Evolutionary conservation across 2,113 vertebrate species (phyloP), one percentile per base, ranked within the genome.

Genomic region (Elephantulus edwardii): DNA sequence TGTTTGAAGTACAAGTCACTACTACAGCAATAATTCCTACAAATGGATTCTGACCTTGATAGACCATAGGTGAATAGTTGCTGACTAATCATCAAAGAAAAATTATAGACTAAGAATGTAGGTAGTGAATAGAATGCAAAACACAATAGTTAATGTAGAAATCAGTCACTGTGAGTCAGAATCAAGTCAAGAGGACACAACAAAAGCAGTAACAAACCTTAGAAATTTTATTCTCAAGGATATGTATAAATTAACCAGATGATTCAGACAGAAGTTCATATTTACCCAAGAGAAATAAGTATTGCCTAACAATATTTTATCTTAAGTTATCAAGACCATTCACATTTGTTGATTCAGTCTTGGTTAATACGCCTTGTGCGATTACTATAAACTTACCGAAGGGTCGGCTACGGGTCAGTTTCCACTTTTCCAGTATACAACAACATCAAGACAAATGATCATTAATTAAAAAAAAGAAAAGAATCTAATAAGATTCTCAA

Each of bases 1-100:
- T 52, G 24, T 38, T 26, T 1, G 2, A 48, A 1, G 5, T 2
- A 12, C 40, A 58, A 66, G 28, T 1, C 2, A 44, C 40, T 11
- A 28, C 40, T 30, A 35, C 35, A n/a, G 8, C 26, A 6, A 22
- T 35, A 19, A 12, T 68, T 46, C 66, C 22, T 46, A 30, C 11
- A 30, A 6, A 22, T 30, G 19, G 14, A 48, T 33, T 70, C 17
- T 52, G 35, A 13, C n/a, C 68, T 71, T 77, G 30, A 9, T 9
- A 1, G 1, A 44, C 11, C 10, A 44, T 33, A 54, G 8, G 11
- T 5, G 4, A 14, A 30, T 4, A 2, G 0, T 30, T 66, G 19
- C 48, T 38, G 28, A 44, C 8, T 3, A 38, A 30, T 8, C 28
- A 30, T 28, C 19, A 75, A n/a, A 42, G 28, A 44, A 68, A 33